Conservation (phyloP, 2,113 vertebrate genomes). For the Anoura caudifer region DNA sequence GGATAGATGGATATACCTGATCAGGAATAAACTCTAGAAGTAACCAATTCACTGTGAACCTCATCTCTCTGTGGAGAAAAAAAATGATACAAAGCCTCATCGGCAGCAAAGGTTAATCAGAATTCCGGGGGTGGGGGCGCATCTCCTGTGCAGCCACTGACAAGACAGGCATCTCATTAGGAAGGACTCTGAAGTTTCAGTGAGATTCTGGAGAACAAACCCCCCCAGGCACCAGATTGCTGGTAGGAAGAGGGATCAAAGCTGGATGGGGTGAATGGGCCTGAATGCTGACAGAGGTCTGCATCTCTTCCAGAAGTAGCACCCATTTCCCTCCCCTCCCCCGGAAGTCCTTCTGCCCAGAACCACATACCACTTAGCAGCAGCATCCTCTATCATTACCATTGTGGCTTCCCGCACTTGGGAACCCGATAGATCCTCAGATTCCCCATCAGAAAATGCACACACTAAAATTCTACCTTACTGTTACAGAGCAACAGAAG, state of each 20-base stretch:
- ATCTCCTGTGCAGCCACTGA: not conserved
- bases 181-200: not conserved
- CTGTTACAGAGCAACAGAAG: too few relatives aligned
- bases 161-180: slow-evolving; percentile 22
- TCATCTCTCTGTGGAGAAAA: not conserved
- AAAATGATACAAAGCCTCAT: not conserved
- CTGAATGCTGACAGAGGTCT: slow-evolving; percentile 40
- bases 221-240: not conserved
- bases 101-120: slow-evolving; percentile 43
- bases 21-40: not conserved
- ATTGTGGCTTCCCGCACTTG: not conserved
- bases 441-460: slow-evolving; percentile 29
- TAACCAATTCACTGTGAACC: not conserved
- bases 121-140: not conserved
- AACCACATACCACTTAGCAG: not conserved
- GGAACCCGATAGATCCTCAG: not conserved
- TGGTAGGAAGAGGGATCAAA: slow-evolving; percentile 7
- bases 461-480: not conserved
- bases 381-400: not conserved
- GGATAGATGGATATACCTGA: not conserved
- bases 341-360: not conserved
- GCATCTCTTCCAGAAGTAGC: not conserved
- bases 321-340: not conserved
- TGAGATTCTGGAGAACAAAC: slow-evolving; percentile 23
- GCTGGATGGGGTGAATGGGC: not conserved